Evolutionary conservation across 2,113 vertebrate species (phyloP).

Genomic region (Brachirus orientalis): DNA sequence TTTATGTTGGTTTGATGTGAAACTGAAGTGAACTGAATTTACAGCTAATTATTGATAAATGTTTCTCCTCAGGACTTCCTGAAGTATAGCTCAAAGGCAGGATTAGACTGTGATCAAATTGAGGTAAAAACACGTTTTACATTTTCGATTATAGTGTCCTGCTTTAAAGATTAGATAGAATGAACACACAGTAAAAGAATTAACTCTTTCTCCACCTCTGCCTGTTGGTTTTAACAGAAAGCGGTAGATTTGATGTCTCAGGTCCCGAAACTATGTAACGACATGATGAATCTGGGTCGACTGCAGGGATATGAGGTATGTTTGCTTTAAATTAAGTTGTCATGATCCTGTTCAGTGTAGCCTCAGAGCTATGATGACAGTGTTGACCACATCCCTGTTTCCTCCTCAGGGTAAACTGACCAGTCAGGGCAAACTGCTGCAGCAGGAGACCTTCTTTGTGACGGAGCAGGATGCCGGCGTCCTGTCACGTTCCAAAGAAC

Average conservation of each 20-base stretch:
- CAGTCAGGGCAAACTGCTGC: constrained; percentile 94
- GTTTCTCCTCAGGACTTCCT: constrained; percentile 89
- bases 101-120: constrained; percentile 91
- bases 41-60: too few species aligned
- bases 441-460: constrained; percentile 98
- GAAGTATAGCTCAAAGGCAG: constrained; percentile 93
- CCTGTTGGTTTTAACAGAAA: constrained; percentile 74
- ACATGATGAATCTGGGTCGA: constrained; percentile 99
- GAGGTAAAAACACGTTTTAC: constrained; percentile 80
- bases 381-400: background rate
- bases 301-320: constrained; percentile 96
- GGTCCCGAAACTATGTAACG: constrained; percentile 98
- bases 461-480: constrained; percentile 92
- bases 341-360: too few species aligned
- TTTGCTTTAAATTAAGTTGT: background rate
- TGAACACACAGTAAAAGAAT: too few species aligned
- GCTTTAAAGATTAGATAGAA: too few species aligned
- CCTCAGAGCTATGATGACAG: background rate
- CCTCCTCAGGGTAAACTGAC: constrained; percentile 91
- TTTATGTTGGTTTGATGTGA: too few species aligned
- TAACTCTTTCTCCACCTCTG: background rate
- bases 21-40: too few species aligned
- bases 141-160: too few species aligned
- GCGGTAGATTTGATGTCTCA: constrained; percentile 95
- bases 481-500: constrained; percentile 94